These are phyloP conservation scores for Cottus gobio DNA, from an alignment of 2,113 vertebrate species.

Conservation along the genomic window DNA sequence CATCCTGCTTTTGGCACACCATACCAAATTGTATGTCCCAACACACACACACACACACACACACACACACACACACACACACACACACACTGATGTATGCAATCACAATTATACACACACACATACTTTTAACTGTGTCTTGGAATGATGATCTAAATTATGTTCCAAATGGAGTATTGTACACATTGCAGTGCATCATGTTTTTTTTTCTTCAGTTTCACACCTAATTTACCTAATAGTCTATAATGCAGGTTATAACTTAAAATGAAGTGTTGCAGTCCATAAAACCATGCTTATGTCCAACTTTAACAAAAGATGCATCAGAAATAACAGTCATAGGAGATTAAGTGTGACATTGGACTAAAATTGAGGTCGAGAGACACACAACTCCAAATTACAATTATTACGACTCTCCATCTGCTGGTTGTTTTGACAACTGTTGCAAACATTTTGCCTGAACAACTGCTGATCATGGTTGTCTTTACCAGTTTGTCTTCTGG, in stretches of 20 bases:
- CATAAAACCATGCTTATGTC: not conserved
- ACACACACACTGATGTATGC: conserved; percentile 19
- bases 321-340: not conserved
- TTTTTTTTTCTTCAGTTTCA: not conserved
- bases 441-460: too few species aligned
- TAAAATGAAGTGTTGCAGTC: not conserved
- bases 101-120: conserved; percentile 36
- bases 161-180: conserved; percentile 4
- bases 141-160: conserved; percentile 1
- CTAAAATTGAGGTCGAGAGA: too few species aligned
- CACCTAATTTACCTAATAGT: not conserved
- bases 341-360: not conserved
- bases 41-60: conserved; percentile 13
- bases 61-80: conserved; percentile 5
- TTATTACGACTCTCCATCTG: too few species aligned
- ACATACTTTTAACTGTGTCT: not conserved
- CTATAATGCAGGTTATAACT: not conserved
- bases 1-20: conserved; percentile 31
- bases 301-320: conserved; percentile 3
- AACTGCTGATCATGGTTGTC: too few species aligned
- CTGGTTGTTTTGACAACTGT: too few species aligned
- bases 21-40: not conserved
- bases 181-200: not conserved
- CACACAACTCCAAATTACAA: too few species aligned
- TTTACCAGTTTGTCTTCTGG: too few species aligned